Percentiles rank a stretch among this genome's conserved stretches.
Evolutionary conservation across 2,797 vertebrate genomes (phyloP).

Genomic region (Lacerta agilis): DNA sequence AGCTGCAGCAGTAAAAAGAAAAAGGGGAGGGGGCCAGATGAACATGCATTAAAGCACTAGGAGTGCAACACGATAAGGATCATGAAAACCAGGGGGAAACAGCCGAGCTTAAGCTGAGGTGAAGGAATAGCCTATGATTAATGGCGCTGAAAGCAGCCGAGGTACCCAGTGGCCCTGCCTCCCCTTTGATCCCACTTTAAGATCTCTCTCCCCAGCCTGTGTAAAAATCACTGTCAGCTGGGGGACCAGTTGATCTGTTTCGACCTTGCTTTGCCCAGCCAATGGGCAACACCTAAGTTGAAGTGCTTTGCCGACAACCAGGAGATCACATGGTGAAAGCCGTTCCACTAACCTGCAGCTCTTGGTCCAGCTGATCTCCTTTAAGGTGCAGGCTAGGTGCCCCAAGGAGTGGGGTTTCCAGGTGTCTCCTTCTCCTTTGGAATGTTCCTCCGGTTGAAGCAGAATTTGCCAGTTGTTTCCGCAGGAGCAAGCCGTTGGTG

Average conservation of each 20-base stretch:
- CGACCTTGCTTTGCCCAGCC: constrained; percentile 36
- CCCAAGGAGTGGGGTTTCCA: constrained; percentile 45
- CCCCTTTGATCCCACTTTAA: constrained; percentile 3
- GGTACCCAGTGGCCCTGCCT: background rate
- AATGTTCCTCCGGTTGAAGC: background rate
- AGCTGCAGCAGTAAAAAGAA: background rate
- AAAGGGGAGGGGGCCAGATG: background rate
- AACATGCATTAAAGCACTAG: constrained; percentile 26
- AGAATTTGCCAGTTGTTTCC: background rate
- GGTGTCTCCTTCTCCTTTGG: constrained; percentile 8
- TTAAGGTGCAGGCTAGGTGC: constrained; percentile 40
- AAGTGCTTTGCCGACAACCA: constrained; percentile 13
- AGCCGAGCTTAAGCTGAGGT: background rate
- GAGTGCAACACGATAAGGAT: constrained; percentile 12
- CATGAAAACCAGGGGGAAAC: background rate
- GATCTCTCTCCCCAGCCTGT: background rate
- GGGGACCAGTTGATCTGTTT: constrained; percentile 17
- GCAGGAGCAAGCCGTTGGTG: background rate
- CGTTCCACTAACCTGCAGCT: background rate
- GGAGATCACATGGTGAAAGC: constrained; percentile 27
- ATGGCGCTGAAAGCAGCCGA: constrained; percentile 20
- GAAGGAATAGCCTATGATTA: constrained; percentile 12
- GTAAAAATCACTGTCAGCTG: constrained; percentile 30
- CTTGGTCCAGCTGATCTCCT: constrained; percentile 46
- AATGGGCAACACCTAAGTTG: constrained; percentile 35